Evolutionary conservation across 2,797 vertebrate genomes (phyloP).

Genomic region (Pagetopsis macropterus): DNA sequence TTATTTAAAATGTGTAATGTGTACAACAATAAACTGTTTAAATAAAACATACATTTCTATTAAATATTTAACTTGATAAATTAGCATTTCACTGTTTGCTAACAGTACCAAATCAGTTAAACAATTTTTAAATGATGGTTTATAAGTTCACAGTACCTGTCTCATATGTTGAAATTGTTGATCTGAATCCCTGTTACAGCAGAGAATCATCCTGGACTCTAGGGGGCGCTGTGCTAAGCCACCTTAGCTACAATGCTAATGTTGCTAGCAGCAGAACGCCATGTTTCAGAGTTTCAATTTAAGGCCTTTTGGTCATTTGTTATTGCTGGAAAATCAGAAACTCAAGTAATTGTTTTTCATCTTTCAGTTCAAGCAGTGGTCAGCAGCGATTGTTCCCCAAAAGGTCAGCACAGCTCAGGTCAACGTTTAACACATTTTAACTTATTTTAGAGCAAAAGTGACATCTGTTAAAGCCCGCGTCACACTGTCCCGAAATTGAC

Average conservation of each 20-base stretch:
- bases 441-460: not conserved
- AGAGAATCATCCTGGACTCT: not conserved
- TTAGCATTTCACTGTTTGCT: too few species aligned
- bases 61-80: too few species aligned
- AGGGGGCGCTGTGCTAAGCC: not conserved
- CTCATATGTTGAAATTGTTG: not conserved
- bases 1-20: too few species aligned
- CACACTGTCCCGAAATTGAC: too few species aligned
- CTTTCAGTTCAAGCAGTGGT: conserved; percentile 13
- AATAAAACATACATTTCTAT: too few species aligned
- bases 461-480: not conserved
- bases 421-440: conserved; percentile 9
- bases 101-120: too few species aligned
- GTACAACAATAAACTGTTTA: too few species aligned
- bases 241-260: not conserved
- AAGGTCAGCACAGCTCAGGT: conserved; percentile 19
- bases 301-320: not conserved
- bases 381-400: not conserved
- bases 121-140: too few species aligned
- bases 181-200: not conserved
- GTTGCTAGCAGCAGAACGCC: not conserved
- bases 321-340: not conserved
- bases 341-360: conserved; percentile 20
- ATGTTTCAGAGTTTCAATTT: not conserved
- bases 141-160: too few species aligned